A percentile compares a stretch with the other conserved stretches of the same genome.
Evolutionary conservation across 2,888 invertebrate species (phyloP).

Genomic region (Dyspetes luteomarginatus): DNA sequence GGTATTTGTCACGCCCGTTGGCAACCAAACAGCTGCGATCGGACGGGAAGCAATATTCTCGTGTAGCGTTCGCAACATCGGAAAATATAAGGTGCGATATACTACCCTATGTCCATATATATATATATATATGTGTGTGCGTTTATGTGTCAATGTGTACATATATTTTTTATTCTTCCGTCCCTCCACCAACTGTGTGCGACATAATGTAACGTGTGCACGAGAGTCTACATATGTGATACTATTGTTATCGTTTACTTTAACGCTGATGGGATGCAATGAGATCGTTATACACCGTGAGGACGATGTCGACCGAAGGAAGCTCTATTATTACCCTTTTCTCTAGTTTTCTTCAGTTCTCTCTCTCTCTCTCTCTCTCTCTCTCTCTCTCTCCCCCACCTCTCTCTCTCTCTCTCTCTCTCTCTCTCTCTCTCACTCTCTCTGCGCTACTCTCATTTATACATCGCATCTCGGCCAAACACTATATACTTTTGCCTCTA

Average conservation of each 20-base stretch:
- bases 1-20: slow-evolving; percentile 79
- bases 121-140: slow-evolving; percentile 14
- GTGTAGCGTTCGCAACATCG: slow-evolving; percentile 81
- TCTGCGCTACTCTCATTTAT: slow-evolving; percentile 37
- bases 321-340: slow-evolving; percentile 58
- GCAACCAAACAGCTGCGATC: slow-evolving; percentile 81
- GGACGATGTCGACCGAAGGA: slow-evolving; percentile 28
- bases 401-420: slow-evolving; percentile 42
- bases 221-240: slow-evolving; percentile 12
- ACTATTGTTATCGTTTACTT: slow-evolving; percentile 52
- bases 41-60: slow-evolving; percentile 81
- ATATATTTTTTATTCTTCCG: not conserved
- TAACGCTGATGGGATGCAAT: slow-evolving; percentile 49
- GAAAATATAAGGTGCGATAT: slow-evolving; percentile 79
- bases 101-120: slow-evolving; percentile 8
- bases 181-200: slow-evolving; percentile 20
- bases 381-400: slow-evolving; percentile 62
- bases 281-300: slow-evolving; percentile 49
- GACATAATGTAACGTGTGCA: slow-evolving; percentile 12
- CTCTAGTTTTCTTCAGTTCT: slow-evolving; percentile 39
- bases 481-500: slow-evolving; percentile 22
- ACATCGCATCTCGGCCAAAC: slow-evolving; percentile 15
- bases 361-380: slow-evolving; percentile 63
- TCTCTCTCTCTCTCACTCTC: slow-evolving; percentile 64
- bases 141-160: not conserved